These are phyloP conservation scores for Hippasteria phrygiana DNA, from an alignment of 53 echinoderm and acorn worm genomes.

Conservation along the genomic window DNA sequence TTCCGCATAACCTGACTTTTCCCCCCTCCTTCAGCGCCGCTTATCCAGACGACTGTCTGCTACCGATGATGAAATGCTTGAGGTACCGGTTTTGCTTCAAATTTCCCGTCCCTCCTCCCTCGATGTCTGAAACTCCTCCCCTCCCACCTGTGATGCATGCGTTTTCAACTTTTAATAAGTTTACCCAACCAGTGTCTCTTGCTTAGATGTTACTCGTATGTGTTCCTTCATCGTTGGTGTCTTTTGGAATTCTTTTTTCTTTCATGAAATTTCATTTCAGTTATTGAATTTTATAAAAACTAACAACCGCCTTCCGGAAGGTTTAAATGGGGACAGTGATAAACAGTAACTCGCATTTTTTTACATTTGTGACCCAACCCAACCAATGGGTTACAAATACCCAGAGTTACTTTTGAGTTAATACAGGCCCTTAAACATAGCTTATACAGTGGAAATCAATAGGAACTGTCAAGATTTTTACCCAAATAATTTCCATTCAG, in stretches of 20 bases:
- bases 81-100: conserved; percentile 50
- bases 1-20: conserved; percentile 11
- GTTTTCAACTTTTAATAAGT: neutral
- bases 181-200: neutral
- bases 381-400: too few species aligned
- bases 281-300: neutral
- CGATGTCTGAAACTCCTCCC: conserved; percentile 5
- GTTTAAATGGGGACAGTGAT: too few species aligned
- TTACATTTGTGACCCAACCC: too few species aligned
- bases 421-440: too few species aligned
- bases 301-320: neutral
- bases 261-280: neutral
- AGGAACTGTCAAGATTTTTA: too few species aligned
- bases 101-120: conserved; percentile 16
- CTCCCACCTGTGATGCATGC: conserved; percentile 38
- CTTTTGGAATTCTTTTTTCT: neutral
- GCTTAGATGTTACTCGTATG: neutral
- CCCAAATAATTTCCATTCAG: too few species aligned
- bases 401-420: too few species aligned
- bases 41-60: conserved; percentile 25
- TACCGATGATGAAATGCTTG: conserved; percentile 52
- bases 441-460: too few species aligned
- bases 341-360: too few species aligned
- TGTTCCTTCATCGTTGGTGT: neutral
- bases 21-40: conserved; percentile 55